These are phyloP conservation scores for Hormaphis cornu DNA, from an alignment of 1,140 invertebrate species.

Conservation along the genomic window DNA sequence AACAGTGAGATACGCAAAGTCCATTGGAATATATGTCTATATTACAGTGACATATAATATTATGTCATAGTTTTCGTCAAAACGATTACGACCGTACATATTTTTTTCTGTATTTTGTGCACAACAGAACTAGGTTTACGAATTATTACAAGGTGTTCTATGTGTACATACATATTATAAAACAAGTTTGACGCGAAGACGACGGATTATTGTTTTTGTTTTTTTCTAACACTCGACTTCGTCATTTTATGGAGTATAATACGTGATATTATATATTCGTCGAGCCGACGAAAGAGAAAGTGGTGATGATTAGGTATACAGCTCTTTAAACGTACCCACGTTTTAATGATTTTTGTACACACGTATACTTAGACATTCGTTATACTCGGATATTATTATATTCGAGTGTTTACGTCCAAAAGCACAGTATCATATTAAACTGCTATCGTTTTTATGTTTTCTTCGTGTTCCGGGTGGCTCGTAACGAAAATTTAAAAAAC, in stretches of 20 bases:
- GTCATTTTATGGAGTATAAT: not conserved
- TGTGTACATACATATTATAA: not conserved
- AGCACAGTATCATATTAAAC: not conserved
- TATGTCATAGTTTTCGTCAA: too few species aligned
- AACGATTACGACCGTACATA: too few species aligned
- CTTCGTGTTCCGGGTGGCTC: not conserved
- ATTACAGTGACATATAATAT: too few species aligned
- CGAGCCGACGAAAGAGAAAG: not conserved
- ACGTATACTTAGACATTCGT: not conserved
- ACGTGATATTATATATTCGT: not conserved
- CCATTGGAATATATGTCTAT: too few species aligned
- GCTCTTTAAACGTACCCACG: not conserved
- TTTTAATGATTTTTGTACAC: not conserved
- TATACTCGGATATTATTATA: not conserved
- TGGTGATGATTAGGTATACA: not conserved
- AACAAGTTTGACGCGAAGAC: not conserved
- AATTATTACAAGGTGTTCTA: too few species aligned
- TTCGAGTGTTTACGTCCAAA: not conserved
- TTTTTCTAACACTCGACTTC: not conserved
- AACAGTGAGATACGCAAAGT: too few species aligned
- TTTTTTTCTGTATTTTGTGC: not conserved
- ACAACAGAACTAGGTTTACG: not conserved
- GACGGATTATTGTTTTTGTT: slow-evolving; percentile 6
- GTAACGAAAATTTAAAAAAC: not conserved
- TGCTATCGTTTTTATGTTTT: not conserved